Conservation (phyloP, 2,888 invertebrate genomes). For the Odontocolon sp. region DNA sequence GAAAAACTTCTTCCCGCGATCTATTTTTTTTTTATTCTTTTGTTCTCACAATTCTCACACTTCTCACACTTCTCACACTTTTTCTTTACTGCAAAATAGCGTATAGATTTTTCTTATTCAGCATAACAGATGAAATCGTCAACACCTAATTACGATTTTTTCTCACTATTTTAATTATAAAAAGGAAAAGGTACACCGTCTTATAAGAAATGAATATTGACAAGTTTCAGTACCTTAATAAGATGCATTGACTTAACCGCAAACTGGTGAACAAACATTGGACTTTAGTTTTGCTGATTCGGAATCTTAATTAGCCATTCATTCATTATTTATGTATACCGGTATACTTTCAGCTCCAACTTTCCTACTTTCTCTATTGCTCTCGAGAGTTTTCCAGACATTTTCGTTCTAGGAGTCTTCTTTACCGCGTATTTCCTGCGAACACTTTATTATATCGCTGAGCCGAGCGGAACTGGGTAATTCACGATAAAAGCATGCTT, state of each 20-base stretch:
- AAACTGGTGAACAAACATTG: too few species aligned
- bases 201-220: too few species aligned
- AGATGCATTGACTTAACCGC: too few species aligned
- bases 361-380: neutral
- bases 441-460: slow-evolving; percentile 19
- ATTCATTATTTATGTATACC: too few species aligned
- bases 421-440: slow-evolving; percentile 15
- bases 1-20: neutral
- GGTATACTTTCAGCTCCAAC: too few species aligned
- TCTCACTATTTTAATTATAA: too few species aligned
- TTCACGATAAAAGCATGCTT: slow-evolving; percentile 42
- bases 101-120: neutral
- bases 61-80: neutral
- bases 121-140: too few species aligned
- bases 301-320: too few species aligned
- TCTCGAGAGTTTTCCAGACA: slow-evolving; percentile 1
- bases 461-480: slow-evolving; percentile 19
- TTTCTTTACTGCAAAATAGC: neutral
- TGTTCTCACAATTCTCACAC: slow-evolving; percentile 1
- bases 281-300: too few species aligned
- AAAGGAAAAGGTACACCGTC: too few species aligned
- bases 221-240: too few species aligned
- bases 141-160: too few species aligned
- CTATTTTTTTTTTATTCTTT: neutral
- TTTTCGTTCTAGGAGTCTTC: neutral